Evolutionary conservation across 2,888 invertebrate genomes (phyloP), one percentile per base, ranked within the genome.

Genomic region (Camponotus fellah): DNA sequence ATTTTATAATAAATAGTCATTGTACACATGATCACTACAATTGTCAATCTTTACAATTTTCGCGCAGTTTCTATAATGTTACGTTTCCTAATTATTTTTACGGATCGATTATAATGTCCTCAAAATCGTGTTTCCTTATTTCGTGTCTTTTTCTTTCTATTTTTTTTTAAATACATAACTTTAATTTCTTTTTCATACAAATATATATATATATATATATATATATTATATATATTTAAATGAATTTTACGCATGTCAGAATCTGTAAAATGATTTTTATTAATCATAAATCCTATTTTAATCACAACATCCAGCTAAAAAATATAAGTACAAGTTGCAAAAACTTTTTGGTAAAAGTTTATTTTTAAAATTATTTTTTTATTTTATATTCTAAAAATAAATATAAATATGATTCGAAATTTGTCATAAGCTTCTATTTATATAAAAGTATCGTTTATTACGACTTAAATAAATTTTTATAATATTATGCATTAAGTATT

Each of bases 1-100:
- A 80, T 85, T 89, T 88, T 76, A 80, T 85, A 88, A 89, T 89
- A 89, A 89, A 89, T 87, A 87, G 46, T 76, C 77, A 66, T 77
- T 76, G 58, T 82, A 82, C 60, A 83, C 72, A 26, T 26, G 21
- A 4, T 80, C 69, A 37, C 40, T 26, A 26, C 26, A 26, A 62
- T 37, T 37, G 26, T 26, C 26, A 26, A 26, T 53, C 53, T 72
- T 49, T 80, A 60, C 37, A 60, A 32, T 72, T 62, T 4, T 76
- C 37, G 40, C n/a, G 14, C 60, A 76, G 26, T 62, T 21, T 66
- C 14, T 66, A 68, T 66, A 53, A 10, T 79, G 26, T 37, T 71
- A 62, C 46, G 37, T 5, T 62, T 72, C 17, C 37, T 37, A 37
- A 14, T 71, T 71, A 60, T 14, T 21, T 71, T 58, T 12, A 43